Evolutionary conservation across 2,888 invertebrate species (phyloP), one percentile per base, ranked within the genome.

Genomic region (Leuctra nigra): DNA sequence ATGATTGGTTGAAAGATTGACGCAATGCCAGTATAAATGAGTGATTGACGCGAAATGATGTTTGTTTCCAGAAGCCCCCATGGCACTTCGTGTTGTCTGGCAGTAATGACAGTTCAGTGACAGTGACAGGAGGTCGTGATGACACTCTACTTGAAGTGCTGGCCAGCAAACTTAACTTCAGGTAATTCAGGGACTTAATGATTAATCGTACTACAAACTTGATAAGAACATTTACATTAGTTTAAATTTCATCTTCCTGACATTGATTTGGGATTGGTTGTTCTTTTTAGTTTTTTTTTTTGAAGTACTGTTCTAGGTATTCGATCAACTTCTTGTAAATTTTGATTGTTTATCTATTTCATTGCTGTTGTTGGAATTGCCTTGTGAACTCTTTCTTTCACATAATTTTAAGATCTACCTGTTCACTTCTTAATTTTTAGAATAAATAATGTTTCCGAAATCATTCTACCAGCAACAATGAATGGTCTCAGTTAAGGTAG

Each of bases 81-180:
- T 87, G 87, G 87, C 82, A 85, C 70, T 87, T 86, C 68, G 84
- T 87, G 0, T 75, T 72, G 56, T 83, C 83, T 67, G 44, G 22
- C 44, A 11, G 39, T 16, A 83, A 83, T 62, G 64, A 63, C 50
- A 61, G 67, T 58, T 59, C 62, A 25, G 68, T 81, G 39, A 73
- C 75, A 62, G 85, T 86, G 1, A 76, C 80, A 0, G 86, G 86
- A 0, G 87, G 87, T 1, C 73, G 87, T 54, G 87, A 87, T 68
- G 82, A 87, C 70, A 81, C 84, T 63, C 73, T 87, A 6, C 71
- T 87, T 1, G 72, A 75, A 11, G 66, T 87, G 0, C 68, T 87
- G 56, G 77, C 86, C 0, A 70, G 76, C 54, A 83, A 83, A 66
- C 75, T 87, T 54, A 86, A 87, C 69, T 87, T 87, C 67, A 79